Conservation (phyloP, 2,888 invertebrate species). For the Leucozona laternaria region DNA sequence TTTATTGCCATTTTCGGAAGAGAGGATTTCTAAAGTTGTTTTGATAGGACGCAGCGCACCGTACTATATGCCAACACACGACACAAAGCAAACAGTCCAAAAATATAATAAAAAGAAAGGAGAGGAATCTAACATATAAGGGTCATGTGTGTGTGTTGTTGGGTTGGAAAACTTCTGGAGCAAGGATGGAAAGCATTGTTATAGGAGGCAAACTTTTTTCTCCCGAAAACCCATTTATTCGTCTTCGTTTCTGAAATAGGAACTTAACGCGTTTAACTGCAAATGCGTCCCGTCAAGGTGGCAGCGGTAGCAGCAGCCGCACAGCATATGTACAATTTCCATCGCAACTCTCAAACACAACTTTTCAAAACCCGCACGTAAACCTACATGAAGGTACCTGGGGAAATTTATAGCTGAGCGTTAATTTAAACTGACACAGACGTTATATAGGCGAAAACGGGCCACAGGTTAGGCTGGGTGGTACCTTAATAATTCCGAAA, state of each 20-base stretch:
- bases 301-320: neutral
- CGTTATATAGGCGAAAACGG: slow-evolving; percentile 34
- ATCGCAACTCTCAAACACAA: slow-evolving; percentile 41
- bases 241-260: slow-evolving; percentile 53
- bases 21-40: slow-evolving; percentile 69
- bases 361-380: slow-evolving; percentile 66
- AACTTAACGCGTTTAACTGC: slow-evolving; percentile 69
- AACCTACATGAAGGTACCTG: slow-evolving; percentile 64
- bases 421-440: slow-evolving; percentile 73
- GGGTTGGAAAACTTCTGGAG: slow-evolving; percentile 44
- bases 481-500: slow-evolving; percentile 28
- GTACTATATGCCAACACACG: slow-evolving; percentile 29
- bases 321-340: slow-evolving; percentile 1
- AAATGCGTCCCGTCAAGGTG: slow-evolving; percentile 56
- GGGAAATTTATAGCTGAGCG: slow-evolving; percentile 71
- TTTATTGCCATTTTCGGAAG: slow-evolving; percentile 73
- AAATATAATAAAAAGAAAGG: slow-evolving; percentile 32
- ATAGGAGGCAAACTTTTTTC: slow-evolving; percentile 21
- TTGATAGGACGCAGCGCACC: slow-evolving; percentile 62
- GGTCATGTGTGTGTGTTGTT: slow-evolving; percentile 63
- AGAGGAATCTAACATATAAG: slow-evolving; percentile 38
- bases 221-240: slow-evolving; percentile 37
- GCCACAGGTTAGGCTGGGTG: neutral
- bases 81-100: slow-evolving; percentile 41
- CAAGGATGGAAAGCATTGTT: slow-evolving; percentile 23